Evolutionary conservation across 2,113 vertebrate genomes (phyloP), one percentile per base, ranked within the genome.

Genomic region (Elachura formosa): DNA sequence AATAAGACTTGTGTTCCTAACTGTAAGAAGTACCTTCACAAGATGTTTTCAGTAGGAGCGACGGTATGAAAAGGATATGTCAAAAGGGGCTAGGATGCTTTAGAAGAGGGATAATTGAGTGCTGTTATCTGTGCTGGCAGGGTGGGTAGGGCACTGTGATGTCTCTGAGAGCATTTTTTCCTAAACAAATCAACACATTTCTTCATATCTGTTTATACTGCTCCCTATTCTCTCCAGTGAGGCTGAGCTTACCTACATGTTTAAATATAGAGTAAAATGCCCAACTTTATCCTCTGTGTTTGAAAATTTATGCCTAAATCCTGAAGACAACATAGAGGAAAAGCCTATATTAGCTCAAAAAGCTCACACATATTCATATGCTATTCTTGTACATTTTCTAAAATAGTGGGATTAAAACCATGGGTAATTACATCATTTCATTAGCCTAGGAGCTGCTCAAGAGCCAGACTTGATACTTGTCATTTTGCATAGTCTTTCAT

Each of bases 381-480:
- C 82, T 84, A 66, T 94, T 92, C 43, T 17, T 68, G 29, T 94
- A 76, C 90, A 62, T 75, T 33, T 94, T 85, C 43, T 78, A 73
- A 84, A 75, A 21, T 49, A 54, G 55, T 95, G 88, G 54, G 54
- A 85, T 96, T 87, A 89, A 96, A 97, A 84, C 74, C 64, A 52
- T 24, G 13, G 71, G 36, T 24, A 85, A 46, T 54, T 75, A 77
- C 87, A 95, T 79, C 0, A 74, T 93, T 87, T 87, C 63, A 78
- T 94, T 97, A 94, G 78, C 75, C 93, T 78, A 51, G 25, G 81
- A 93, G 90, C n/a, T 61, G 92, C 75, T 96, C 87, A 84, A 73
- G 83, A 89, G 91, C 73, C 45, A 95, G 84, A 86, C 51, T 88
- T 86, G 67, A 62, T 94, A 94, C 59, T 62, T 62, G 33, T 41